Evolutionary conservation across 35 echinoderm and acorn worm genomes (phyloP).

Genomic region (Anneissia japonica): DNA sequence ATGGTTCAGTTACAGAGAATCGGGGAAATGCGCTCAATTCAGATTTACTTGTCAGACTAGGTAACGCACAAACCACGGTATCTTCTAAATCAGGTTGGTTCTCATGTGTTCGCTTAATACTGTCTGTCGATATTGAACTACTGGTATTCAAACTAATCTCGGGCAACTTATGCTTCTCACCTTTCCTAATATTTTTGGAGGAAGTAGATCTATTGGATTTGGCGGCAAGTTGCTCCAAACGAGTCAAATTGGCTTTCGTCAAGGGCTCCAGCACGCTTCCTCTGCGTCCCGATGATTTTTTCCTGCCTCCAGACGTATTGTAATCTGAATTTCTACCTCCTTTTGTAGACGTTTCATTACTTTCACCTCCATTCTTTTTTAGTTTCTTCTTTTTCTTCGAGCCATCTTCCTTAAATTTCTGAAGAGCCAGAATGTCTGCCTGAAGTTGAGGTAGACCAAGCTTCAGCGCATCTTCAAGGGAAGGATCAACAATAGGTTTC

Average conservation of each 20-base stretch:
- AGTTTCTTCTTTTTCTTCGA: constrained; percentile 60
- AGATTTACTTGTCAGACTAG: not conserved
- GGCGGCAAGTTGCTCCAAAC: not conserved
- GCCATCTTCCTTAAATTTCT: constrained; percentile 45
- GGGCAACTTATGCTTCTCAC: not conserved
- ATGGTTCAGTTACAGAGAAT: constrained; percentile 36
- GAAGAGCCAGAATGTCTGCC: constrained; percentile 61
- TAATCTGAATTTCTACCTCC: not conserved
- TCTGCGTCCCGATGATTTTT: not conserved
- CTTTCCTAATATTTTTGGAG: not conserved
- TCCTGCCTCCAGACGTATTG: not conserved
- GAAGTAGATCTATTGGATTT: not conserved
- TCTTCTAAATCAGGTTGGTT: too few relatives aligned
- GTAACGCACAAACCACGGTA: not conserved
- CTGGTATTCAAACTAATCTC: not conserved
- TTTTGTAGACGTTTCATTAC: not conserved
- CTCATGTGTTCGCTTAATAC: not conserved
- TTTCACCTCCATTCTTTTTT: constrained; percentile 17
- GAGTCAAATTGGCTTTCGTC: not conserved
- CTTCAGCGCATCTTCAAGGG: constrained; percentile 6
- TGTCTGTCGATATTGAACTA: not conserved
- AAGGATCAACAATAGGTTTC: not conserved
- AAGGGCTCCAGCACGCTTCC: not conserved
- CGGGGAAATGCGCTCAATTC: not conserved
- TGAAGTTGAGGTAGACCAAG: constrained; percentile 39